A percentile compares a stretch with the other conserved stretches of the same genome.
Conservation (phyloP, 1,140 invertebrate species). For the Trichoplusia ni region DNA sequence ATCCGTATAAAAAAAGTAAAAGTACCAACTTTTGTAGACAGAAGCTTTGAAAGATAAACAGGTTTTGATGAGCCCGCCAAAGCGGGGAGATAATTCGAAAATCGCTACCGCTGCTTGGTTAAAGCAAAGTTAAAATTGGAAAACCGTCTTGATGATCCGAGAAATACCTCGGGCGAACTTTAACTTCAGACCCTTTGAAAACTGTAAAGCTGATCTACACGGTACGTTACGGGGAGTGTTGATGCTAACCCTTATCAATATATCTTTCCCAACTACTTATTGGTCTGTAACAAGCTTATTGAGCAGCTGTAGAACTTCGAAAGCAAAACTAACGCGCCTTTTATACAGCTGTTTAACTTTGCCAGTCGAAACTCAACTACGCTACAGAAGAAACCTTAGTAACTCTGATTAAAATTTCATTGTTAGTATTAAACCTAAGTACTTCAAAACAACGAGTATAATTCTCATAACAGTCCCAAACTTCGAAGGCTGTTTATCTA, state of each 20-base stretch:
- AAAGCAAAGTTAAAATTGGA: conserved; percentile 72
- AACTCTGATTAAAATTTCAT: no score
- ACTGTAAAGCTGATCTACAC: conserved; percentile 49
- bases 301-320: conserved; percentile 8
- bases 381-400: no score
- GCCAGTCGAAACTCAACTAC: no score
- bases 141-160: conserved; percentile 69
- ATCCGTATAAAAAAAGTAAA: conserved; percentile 26
- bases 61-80: conserved; percentile 64
- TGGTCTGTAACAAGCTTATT: conserved; percentile 34
- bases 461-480: conserved; percentile 5
- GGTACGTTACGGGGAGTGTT: conserved; percentile 49
- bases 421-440: no score
- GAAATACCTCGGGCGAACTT: conserved; percentile 67
- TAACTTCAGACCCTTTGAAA: conserved; percentile 68
- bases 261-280: conserved; percentile 40
- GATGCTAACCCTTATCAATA: conserved; percentile 53
- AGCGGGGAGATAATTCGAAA: conserved; percentile 64
- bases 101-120: conserved; percentile 56
- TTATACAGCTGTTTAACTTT: no score
- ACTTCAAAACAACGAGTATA: no score
- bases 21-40: conserved; percentile 20
- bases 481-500: conserved; percentile 29
- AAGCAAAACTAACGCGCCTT: not conserved
- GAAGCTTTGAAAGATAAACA: conserved; percentile 61